These are phyloP conservation scores for Lissocephala sabroskyi DNA, from an alignment of 2,888 invertebrate species.

Conservation along the genomic window DNA sequence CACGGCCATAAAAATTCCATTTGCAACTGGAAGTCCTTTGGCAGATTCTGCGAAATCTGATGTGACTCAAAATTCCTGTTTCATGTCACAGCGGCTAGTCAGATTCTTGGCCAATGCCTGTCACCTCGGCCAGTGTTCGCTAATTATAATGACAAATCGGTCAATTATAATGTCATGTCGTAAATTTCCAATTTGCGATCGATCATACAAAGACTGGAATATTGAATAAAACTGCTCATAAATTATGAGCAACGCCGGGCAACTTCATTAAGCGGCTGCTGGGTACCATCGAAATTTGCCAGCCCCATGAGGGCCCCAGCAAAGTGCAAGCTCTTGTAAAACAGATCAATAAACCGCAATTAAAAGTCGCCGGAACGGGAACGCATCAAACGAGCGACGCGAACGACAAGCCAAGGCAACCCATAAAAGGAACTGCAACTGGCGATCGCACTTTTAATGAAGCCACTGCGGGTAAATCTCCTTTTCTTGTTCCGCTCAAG, in stretches of 20 bases:
- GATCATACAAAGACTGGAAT: constrained; percentile 44
- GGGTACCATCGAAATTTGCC: too few relatives aligned
- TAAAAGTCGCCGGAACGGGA: constrained; percentile 2
- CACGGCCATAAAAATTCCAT: neutral
- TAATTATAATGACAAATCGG: constrained; percentile 65
- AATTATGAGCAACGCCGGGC: constrained; percentile 31
- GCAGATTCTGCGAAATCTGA: too few relatives aligned
- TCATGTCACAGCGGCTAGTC: neutral
- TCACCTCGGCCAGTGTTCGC: constrained; percentile 27
- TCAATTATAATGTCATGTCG: constrained; percentile 62
- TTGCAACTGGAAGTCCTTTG: too few relatives aligned
- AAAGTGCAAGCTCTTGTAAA: neutral
- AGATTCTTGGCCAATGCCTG: too few relatives aligned
- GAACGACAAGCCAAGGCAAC: constrained; percentile 28
- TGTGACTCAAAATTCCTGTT: too few relatives aligned
- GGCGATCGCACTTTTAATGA: constrained; percentile 34
- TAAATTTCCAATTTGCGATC: constrained; percentile 53
- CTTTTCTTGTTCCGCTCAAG: too few relatives aligned
- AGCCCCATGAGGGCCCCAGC: too few relatives aligned
- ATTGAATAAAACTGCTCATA: constrained; percentile 58
- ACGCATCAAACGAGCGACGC: constrained; percentile 31
- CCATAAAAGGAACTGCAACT: constrained; percentile 12
- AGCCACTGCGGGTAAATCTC: constrained; percentile 23
- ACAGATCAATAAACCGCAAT: constrained; percentile 28
- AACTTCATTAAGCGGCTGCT: constrained; percentile 31